Conservation (phyloP, 2,113 vertebrate genomes). For the Callithrix jacchus region DNA sequence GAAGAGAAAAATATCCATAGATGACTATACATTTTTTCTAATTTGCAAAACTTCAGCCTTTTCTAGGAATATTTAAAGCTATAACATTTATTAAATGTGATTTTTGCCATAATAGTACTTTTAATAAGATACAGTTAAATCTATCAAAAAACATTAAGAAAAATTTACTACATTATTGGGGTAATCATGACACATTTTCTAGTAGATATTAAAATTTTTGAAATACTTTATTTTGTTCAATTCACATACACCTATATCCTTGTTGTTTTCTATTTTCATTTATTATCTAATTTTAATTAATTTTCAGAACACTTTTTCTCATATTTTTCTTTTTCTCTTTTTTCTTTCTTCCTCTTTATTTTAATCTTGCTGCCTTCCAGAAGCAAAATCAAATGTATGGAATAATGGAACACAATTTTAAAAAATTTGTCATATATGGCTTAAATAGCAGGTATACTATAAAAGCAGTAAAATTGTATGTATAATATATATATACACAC, state of each 20-base stretch:
- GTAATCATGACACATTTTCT: not conserved
- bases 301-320: not conserved
- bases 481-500: too few relatives aligned
- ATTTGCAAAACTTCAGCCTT: not conserved
- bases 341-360: not conserved
- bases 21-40: not conserved
- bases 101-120: not conserved
- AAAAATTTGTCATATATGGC: not conserved
- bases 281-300: not conserved
- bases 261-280: not conserved
- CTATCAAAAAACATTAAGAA: not conserved
- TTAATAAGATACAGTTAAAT: not conserved
- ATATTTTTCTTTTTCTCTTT: not conserved
- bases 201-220: not conserved
- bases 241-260: not conserved
- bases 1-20: not conserved
- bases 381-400: not conserved
- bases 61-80: not conserved
- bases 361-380: not conserved
- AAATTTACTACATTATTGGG: not conserved
- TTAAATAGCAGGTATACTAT: not conserved
- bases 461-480: not conserved
- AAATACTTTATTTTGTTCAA: not conserved
- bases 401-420: too few relatives aligned
- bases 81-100: not conserved